A percentile compares a stretch with the other conserved stretches of the same genome.
Conservation (phyloP, 2,797 vertebrate genomes). For the Neomorphus geoffroyi region DNA sequence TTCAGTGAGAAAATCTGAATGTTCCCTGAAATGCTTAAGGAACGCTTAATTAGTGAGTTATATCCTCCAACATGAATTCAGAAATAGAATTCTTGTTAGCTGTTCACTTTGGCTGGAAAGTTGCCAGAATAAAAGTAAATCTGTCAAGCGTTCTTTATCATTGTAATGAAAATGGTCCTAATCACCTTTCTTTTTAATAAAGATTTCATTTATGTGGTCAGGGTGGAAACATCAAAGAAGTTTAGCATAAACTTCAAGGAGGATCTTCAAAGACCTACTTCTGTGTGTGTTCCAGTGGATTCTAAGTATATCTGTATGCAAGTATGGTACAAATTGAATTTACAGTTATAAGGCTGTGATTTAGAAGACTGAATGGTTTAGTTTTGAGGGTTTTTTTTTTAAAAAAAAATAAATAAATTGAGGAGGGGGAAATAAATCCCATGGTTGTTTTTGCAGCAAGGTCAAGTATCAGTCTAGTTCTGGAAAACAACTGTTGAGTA, state of each 20-base stretch:
- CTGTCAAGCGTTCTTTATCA: neutral
- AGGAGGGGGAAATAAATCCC: neutral
- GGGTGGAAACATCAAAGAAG: neutral
- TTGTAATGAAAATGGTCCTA: neutral
- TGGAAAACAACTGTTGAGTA: neutral
- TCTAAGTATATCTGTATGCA: neutral
- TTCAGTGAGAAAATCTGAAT: neutral
- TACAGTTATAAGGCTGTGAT: neutral
- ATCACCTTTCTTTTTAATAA: neutral
- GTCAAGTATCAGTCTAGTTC: neutral
- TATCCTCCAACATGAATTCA: neutral
- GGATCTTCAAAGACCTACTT: neutral
- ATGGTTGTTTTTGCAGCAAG: neutral
- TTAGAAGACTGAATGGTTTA: neutral
- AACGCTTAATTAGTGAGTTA: constrained; percentile 5
- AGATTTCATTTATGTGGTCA: neutral
- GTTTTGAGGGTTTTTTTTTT: neutral
- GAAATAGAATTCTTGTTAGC: neutral
- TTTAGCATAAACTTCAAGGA: neutral
- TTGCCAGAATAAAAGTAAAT: constrained; percentile 8
- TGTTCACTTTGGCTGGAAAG: constrained; percentile 22
- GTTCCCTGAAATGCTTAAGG: neutral
- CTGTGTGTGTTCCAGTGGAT: neutral
- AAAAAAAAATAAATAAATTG: neutral
- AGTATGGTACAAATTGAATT: neutral